Conservation (phyloP, 2,888 invertebrate species). For the Nematopogon swammerdamellus region DNA sequence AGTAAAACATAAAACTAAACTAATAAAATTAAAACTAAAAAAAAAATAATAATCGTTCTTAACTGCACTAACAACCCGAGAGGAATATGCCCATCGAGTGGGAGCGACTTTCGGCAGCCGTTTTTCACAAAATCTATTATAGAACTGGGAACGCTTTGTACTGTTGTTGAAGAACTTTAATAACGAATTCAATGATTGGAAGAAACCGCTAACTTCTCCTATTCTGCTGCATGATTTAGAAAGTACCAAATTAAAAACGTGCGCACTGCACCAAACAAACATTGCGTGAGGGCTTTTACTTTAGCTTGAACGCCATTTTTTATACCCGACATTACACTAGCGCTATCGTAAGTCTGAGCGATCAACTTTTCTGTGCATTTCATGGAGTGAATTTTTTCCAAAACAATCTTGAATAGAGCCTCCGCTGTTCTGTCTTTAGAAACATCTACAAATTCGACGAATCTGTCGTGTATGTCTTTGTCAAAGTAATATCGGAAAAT, state of each 20-base stretch:
- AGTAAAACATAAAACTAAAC: too few relatives aligned
- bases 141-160: constrained; percentile 11
- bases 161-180: constrained; percentile 17
- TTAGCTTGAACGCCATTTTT: constrained; percentile 17
- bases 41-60: not conserved
- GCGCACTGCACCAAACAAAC: constrained; percentile 13
- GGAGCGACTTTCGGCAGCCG: constrained; percentile 1
- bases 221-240: constrained; percentile 14
- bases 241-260: constrained; percentile 14
- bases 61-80: constrained; percentile 1
- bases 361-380: constrained; percentile 15
- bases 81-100: constrained; percentile 4
- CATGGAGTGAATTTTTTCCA: constrained; percentile 11
- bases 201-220: constrained; percentile 16
- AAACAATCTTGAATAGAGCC: constrained; percentile 12
- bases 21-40: not conserved
- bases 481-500: constrained; percentile 17
- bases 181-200: constrained; percentile 14
- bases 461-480: constrained; percentile 15
- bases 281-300: constrained; percentile 14
- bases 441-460: constrained; percentile 18
- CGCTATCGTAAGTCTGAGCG: constrained; percentile 19
- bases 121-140: constrained; percentile 1
- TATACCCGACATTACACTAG: constrained; percentile 15
- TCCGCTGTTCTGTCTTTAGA: constrained; percentile 14